These are phyloP conservation scores for Plagodis dolabraria DNA, from an alignment of 2,888 invertebrate genomes.

Conservation along the genomic window DNA sequence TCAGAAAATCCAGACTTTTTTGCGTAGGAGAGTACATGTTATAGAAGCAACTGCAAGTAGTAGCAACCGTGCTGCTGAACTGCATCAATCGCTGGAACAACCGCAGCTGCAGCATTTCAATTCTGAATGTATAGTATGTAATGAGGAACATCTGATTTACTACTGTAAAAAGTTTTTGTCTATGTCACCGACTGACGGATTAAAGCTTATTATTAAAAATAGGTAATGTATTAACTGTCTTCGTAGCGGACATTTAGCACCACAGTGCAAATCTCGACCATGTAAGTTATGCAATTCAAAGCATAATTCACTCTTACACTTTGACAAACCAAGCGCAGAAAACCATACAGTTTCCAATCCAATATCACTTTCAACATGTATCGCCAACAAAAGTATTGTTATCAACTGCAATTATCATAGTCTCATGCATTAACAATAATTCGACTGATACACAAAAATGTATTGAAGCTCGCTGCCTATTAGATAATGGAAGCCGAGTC, in stretches of 20 bases:
- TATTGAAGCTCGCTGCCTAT: not conserved
- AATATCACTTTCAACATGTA: conserved; percentile 1
- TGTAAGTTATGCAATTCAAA: not conserved
- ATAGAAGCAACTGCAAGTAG: not conserved
- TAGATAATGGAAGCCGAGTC: not conserved
- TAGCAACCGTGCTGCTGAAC: not conserved
- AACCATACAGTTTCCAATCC: not conserved
- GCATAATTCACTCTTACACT: conserved; percentile 1
- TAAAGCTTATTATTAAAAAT: no score
- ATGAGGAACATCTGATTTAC: no score
- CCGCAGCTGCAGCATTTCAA: no score
- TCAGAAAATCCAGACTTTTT: not conserved
- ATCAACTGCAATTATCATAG: not conserved
- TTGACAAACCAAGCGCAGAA: not conserved
- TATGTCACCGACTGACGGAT: no score
- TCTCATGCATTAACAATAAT: not conserved
- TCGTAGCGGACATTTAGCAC: conserved; percentile 17
- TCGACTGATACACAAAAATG: not conserved
- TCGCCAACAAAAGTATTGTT: not conserved
- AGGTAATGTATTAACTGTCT: conserved; percentile 3
- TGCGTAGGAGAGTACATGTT: not conserved
- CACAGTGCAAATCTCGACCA: conserved; percentile 7
- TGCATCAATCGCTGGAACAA: not conserved
- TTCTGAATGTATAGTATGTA: no score
- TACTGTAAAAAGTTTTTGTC: no score